These are phyloP conservation scores for Asbolus verrucosus DNA, from an alignment of 1,140 invertebrate genomes.

Conservation along the genomic window DNA sequence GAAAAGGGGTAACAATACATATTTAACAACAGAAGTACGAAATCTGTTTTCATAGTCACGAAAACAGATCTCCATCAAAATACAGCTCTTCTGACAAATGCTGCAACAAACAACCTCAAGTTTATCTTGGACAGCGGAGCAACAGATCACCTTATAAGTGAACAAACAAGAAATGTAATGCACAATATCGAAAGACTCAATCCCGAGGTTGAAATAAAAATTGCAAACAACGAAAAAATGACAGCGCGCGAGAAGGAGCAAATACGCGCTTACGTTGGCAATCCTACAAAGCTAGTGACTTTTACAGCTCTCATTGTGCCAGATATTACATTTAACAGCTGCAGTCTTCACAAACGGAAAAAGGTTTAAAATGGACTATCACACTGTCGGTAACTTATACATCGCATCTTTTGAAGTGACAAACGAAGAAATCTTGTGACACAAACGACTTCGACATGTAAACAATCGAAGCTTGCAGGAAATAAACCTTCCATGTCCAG, in stretches of 20 bases:
- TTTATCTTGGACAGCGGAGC: constrained; percentile 57
- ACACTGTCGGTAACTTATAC: neutral
- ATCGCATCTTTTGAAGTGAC: constrained; percentile 32
- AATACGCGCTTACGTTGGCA: constrained; percentile 47
- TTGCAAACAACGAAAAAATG: constrained; percentile 49
- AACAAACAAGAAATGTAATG: constrained; percentile 34
- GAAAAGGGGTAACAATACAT: neutral
- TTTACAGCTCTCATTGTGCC: constrained; percentile 28
- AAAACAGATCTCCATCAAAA: neutral
- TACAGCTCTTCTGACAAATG: neutral
- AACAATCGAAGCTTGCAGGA: too few species aligned
- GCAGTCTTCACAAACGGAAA: constrained; percentile 47
- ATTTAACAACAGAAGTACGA: too few species aligned
- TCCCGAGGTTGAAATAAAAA: constrained; percentile 48
- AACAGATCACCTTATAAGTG: constrained; percentile 52
- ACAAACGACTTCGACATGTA: too few species aligned
- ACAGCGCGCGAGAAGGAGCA: constrained; percentile 37
- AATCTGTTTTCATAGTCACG: neutral
- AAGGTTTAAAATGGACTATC: constrained; percentile 46
- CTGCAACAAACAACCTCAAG: constrained; percentile 18
- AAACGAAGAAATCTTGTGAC: neutral
- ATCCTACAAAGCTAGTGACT: constrained; percentile 24
- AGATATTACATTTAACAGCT: constrained; percentile 16
- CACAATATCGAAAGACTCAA: constrained; percentile 41
- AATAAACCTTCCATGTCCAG: too few species aligned